Evolutionary conservation across 2,113 vertebrate genomes (phyloP).

Genomic region (Phoxinus phoxinus): DNA sequence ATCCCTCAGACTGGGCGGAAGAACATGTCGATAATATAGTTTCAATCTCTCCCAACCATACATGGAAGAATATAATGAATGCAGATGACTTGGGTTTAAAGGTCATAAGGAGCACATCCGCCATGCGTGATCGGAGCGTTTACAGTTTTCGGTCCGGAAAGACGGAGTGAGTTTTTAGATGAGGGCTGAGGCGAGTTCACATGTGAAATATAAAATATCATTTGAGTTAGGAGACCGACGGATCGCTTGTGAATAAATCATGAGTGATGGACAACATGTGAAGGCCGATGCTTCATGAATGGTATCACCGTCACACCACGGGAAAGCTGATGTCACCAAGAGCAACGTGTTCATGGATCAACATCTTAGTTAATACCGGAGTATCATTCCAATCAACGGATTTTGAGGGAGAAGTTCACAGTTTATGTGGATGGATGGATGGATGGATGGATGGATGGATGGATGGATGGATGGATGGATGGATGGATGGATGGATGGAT

Average conservation of each 20-base stretch:
- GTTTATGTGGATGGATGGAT: neutral
- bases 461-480: too few species aligned
- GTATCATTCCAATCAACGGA: too few species aligned
- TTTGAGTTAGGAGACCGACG: neutral
- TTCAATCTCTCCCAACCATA: neutral
- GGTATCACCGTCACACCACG: too few species aligned
- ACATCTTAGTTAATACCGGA: too few species aligned
- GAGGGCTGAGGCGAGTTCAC: neutral
- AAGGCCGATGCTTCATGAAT: neutral
- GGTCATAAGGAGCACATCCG: neutral
- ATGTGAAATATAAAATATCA: neutral
- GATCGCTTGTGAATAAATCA: neutral
- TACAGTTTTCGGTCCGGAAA: neutral
- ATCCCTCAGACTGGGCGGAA: too few species aligned
- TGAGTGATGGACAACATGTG: neutral
- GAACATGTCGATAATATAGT: neutral
- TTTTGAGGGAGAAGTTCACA: too few species aligned
- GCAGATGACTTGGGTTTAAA: constrained; percentile 16
- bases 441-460: neutral
- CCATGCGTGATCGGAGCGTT: neutral
- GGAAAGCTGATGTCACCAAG: too few species aligned
- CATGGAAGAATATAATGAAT: neutral
- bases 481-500: too few species aligned
- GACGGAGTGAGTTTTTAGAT: neutral
- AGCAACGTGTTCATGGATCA: too few species aligned